Evolutionary conservation across 2,888 invertebrate genomes (phyloP).

Genomic region (Teleiodes luculella): DNA sequence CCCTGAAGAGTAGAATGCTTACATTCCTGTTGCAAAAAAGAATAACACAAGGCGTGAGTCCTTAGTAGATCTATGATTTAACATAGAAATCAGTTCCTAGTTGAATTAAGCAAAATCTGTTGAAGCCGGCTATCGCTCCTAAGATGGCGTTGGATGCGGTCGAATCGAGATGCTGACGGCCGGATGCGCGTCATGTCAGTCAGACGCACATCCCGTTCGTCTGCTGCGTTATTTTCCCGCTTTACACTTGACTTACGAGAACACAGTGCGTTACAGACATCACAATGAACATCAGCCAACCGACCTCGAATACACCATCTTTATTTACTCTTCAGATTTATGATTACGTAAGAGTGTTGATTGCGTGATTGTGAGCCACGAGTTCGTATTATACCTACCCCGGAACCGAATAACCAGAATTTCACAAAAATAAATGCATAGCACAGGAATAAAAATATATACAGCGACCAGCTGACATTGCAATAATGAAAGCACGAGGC

Average conservation of each 20-base stretch:
- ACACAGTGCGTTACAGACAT: slow-evolving; percentile 14
- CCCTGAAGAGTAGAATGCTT: too few species aligned
- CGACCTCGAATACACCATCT: slow-evolving; percentile 51
- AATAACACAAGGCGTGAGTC: too few species aligned
- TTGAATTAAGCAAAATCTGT: slow-evolving; percentile 42
- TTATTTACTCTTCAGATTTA: slow-evolving; percentile 46
- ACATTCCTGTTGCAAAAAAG: too few species aligned
- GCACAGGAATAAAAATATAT: too few species aligned
- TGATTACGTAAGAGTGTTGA: slow-evolving; percentile 53
- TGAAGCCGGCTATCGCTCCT: slow-evolving; percentile 39
- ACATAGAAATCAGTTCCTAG: slow-evolving; percentile 42
- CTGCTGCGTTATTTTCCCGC: slow-evolving; percentile 18
- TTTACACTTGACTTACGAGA: slow-evolving; percentile 18
- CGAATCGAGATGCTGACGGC: slow-evolving; percentile 9
- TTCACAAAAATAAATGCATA: too few species aligned
- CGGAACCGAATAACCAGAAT: slow-evolving; percentile 34
- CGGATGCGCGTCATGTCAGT: slow-evolving; percentile 22
- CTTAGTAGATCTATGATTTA: too few species aligned
- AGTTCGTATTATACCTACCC: slow-evolving; percentile 22
- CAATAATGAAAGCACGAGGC: background rate
- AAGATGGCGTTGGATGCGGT: slow-evolving; percentile 47
- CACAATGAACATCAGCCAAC: slow-evolving; percentile 40
- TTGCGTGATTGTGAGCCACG: slow-evolving; percentile 35
- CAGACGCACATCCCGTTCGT: slow-evolving; percentile 22
- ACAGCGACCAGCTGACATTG: too few species aligned